Base-by-base conservation (phyloP, 2,797 vertebrate genomes). In the Coluber constrictor region DNA sequence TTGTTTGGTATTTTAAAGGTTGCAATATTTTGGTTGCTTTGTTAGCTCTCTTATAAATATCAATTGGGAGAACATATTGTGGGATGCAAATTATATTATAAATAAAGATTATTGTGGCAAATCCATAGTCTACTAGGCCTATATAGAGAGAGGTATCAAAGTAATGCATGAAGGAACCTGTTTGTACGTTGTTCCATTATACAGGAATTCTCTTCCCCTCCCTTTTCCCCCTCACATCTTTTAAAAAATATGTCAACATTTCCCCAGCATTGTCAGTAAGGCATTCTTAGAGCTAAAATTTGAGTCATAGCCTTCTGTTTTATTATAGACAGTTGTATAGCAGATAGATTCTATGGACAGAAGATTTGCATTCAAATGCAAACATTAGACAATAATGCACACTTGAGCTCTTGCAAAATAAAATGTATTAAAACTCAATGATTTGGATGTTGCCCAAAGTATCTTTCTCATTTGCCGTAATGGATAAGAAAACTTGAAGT, bases 361-460 rank as follows among this genome's bases (percentile, higher is more conserved):
- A 63, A 92, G 10, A 90, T 55, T 23, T 93, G 63, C 74, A 90
- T 88, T 93, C 92, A 92, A 92, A 93, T 88, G 93, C 94, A 92
- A 94, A 95, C 92, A 86, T 91, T 92, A 74, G 2, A 55, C 89
- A 90, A 91, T 90, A 92, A 16, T 83, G 8, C 32, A 60, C 88
- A 27, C 47, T 87, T 92, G 86, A 88, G 59, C 79, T 93, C 91
- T 91, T 95, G 91, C 93, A 94, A 93, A 4, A 4, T 29, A 92
- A 61, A 90, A 87, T 92, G 32, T 8, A 37, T 88, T 93, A 83
- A 16, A 59, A 51, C 90, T 74, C 57, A 91, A 93, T n/a, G n/a
- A 94, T 66, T 90, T 90, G 60, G 70, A 90, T 43, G 12, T 90
- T 94, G 74, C 63, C 54, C 56, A 92, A 56, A 94, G 23, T 93